Base-by-base conservation (phyloP, 2,888 invertebrate species). In the Cheiracanthium punctorium region DNA sequence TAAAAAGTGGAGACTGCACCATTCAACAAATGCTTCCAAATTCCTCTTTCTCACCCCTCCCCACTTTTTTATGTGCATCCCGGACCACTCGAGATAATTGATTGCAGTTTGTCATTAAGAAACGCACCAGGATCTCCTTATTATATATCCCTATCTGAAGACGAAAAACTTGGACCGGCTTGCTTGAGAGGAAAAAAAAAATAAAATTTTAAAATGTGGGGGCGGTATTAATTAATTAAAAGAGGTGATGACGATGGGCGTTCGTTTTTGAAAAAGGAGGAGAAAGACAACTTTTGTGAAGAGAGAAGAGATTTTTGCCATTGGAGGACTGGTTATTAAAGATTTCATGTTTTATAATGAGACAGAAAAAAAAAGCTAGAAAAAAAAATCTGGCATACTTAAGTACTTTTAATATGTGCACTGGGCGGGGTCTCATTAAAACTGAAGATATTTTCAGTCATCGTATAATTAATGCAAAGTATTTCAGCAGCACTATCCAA, bases 391-490 rank as follows among this genome's bases (percentile, higher is more conserved):
- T 43, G 30, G 67, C 67, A 71, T 29, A 71, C 73, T 48, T n/a
- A 43, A 69, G 81, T 65, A 33, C 82, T 75, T 75, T 82, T 71
- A 70, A 82, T 82, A 74, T 69, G 64, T 75, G 71, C 48, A 71
- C 65, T 74, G 85, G 85, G 85, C 85, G 84, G 84, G 80, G 84
- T 64, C 74, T 80, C 84, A 85, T 85, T 79, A 85, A 85, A 79
- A 69, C 70, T 41, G 71, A 71, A 75, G 75, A 86, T 80, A 80
- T 86, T 86, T 86, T 86, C 75, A 75, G 75, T 48, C 80, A 86
- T 70, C 80, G 85, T 79, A 86, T 86, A 86, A 86, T 86, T 86
- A 86, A 86, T 86, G 85, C 85, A 86, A 80, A 86, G 84, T 80
- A 84, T 85, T 85, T 85, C 84, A 74, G 71, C 80, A 65, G 64